Evolutionary conservation across 2,888 invertebrate species (phyloP), one percentile per base, ranked within the genome.

Genomic region (Escarpia spicata): DNA sequence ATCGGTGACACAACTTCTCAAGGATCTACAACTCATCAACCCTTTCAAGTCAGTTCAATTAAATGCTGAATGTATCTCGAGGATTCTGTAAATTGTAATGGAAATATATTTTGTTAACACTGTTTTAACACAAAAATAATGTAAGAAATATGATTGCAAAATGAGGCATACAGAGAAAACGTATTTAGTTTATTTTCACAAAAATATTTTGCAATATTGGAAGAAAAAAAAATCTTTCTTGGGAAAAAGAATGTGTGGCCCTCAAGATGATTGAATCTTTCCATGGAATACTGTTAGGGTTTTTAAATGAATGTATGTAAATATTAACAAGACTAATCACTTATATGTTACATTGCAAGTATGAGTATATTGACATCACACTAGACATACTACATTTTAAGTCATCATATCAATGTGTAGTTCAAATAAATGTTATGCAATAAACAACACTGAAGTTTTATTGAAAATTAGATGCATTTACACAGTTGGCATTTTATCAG

Each of bases 11-110:
- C 92, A 93, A n/a, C 94, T 95, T 0, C 93, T 95, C 3, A 94
- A 95, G 90, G 94, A 94, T 26, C 93, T 96, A 37, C 95, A 94
- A 90, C 94, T 94, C 91, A 94, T 95, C 75, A 96, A 95, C 93
- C 96, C 96, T 0, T 95, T 94, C 94, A 94, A 94, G 94, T 93
- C 93, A 60, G 94, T 91, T 0, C 6, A 6, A 58, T 10, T 26
- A 26, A 4, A 19, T 75, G 75, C n/a, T 75, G n/a, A 75, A 75
- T 75, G 75, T 75, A 75, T 26, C 26, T 75, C 19, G 26, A 75
- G 75, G 26, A 75, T 26, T 75, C 75, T 75, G 52, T 75, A 26
- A 15, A 75, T 75, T 6, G 15, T 19, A 0, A 15, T 6, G 19
- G 75, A 75, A 52, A 75, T 75, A 75, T 26, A 26, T 75, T 75